Conservation (phyloP, 2,888 invertebrate species). For the Syritta pipiens region DNA sequence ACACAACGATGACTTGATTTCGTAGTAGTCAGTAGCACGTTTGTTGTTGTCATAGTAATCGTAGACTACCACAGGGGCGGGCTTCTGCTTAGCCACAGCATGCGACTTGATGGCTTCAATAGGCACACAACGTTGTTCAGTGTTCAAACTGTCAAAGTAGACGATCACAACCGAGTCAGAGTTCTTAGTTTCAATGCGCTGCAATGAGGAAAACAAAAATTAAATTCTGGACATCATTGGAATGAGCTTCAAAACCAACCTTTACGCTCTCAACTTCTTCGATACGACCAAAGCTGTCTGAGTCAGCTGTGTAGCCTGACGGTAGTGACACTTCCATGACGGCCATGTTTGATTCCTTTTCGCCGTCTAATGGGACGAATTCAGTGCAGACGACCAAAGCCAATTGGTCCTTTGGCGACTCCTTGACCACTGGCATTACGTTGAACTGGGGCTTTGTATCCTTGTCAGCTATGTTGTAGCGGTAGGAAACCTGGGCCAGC, state of each 20-base stretch:
- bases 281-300: conserved; percentile 85
- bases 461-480: conserved; percentile 91
- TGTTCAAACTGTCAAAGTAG: conserved; percentile 85
- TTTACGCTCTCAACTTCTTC: conserved; percentile 79
- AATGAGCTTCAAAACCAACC: conserved; percentile 1
- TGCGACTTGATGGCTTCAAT: conserved; percentile 90
- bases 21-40: conserved; percentile 75
- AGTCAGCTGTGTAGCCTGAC: conserved; percentile 93
- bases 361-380: conserved; percentile 78
- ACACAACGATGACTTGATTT: conserved; percentile 84
- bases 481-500: conserved; percentile 88
- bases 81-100: conserved; percentile 91
- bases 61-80: conserved; percentile 90
- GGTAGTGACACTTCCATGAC: conserved; percentile 94
- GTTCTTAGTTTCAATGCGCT: conserved; percentile 85
- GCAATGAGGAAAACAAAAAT: conserved; percentile 80
- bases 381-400: conserved; percentile 91
- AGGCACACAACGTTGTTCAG: conserved; percentile 88
- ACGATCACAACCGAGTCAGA: conserved; percentile 83
- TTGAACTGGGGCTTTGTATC: conserved; percentile 93
- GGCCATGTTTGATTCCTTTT: conserved; percentile 89
- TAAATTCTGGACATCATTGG: no score
- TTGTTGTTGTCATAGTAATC: conserved; percentile 93
- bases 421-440: conserved; percentile 91
- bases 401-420: conserved; percentile 88